Conservation (phyloP, 2,888 invertebrate genomes). For the Calliphora vomitoria region DNA sequence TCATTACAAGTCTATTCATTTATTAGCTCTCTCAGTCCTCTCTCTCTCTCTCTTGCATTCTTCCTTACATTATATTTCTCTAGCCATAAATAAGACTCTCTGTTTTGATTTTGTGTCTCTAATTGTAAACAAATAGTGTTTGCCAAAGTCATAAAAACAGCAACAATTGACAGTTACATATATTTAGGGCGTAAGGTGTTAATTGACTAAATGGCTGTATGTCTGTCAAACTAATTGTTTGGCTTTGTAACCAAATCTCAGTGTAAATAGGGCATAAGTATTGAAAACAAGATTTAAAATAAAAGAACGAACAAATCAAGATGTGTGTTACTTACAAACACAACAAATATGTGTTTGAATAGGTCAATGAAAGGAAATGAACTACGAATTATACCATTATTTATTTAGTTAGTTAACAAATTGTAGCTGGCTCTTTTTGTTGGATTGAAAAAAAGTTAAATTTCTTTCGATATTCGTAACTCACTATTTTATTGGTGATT, state of each 20-base stretch:
- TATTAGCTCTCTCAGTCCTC: no score
- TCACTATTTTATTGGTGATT: no score
- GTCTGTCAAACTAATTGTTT: background rate
- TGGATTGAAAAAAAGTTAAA: no score
- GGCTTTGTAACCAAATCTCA: background rate
- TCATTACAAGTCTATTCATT: no score
- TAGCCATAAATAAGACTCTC: background rate
- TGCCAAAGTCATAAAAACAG: background rate
- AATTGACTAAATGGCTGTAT: background rate
- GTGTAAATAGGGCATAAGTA: background rate
- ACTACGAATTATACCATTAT: background rate
- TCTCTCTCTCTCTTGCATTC: background rate
- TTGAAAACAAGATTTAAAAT: background rate
- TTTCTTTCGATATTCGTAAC: no score
- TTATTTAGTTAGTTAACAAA: no score
- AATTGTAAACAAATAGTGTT: constrained; percentile 44
- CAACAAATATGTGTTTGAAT: constrained; percentile 8
- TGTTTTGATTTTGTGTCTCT: background rate
- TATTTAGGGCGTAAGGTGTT: constrained; percentile 52
- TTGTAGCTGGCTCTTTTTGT: no score
- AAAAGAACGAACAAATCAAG: background rate
- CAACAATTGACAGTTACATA: constrained; percentile 16
- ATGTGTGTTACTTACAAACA: constrained; percentile 1
- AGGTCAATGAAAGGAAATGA: no score
- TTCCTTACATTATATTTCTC: background rate